phyloP scores from a whole-genome alignment of 2,113 vertebrate genomes.

The Melozone crissalis region DNA sequence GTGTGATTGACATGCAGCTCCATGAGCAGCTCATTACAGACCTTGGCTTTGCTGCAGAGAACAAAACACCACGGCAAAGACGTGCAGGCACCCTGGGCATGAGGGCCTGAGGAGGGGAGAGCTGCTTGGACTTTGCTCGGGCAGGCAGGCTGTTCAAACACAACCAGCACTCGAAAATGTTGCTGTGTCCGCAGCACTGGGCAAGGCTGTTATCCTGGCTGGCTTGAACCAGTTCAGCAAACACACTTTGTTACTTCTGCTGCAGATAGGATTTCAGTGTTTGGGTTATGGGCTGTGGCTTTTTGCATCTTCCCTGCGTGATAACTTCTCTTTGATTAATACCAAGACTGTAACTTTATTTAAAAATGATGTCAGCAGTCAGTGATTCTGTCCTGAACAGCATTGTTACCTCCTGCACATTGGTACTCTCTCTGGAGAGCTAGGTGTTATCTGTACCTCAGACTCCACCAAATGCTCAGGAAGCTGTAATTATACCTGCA shows the following conservation, averaged over 20 bases:
- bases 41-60: neutral
- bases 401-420: neutral
- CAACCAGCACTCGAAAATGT: neutral
- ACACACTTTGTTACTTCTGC: neutral
- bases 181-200: neutral
- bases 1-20: neutral
- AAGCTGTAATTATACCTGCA: constrained; percentile 10
- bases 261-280: neutral
- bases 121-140: neutral
- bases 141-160: neutral
- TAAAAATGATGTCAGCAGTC: neutral
- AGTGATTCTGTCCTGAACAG: neutral
- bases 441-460: neutral
- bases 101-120: neutral
- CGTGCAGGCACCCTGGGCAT: neutral
- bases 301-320: neutral
- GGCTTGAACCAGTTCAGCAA: neutral
- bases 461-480: neutral
- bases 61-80: neutral
- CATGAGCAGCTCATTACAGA: neutral
- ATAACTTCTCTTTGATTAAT: neutral
- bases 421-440: neutral
- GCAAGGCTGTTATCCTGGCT: neutral
- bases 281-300: neutral
- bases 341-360: neutral